A percentile compares a stretch with the other conserved stretches of the same genome.
These are phyloP conservation scores for Tryphoninae sp. DNA, from an alignment of 2,888 invertebrate species.

Conservation along the genomic window DNA sequence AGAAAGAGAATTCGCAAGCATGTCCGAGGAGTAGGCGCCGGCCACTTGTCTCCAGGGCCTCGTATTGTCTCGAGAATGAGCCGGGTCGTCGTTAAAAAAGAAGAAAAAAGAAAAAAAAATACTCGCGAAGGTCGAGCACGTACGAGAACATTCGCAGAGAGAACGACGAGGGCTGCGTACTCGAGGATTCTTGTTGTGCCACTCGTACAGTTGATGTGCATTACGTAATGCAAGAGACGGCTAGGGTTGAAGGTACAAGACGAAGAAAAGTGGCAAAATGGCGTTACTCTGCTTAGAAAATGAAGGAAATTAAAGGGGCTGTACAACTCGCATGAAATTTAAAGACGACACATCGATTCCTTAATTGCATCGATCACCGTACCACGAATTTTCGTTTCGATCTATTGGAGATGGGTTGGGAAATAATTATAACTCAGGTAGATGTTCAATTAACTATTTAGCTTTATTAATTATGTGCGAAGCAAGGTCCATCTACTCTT, in stretches of 20 bases:
- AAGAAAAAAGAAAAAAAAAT: constrained; percentile 21
- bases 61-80: constrained; percentile 68
- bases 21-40: constrained; percentile 61
- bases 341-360: neutral
- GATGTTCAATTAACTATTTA: too few species aligned
- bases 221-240: constrained; percentile 32
- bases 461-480: too few species aligned
- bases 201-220: constrained; percentile 5
- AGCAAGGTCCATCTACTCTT: too few species aligned
- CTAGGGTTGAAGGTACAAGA: constrained; percentile 14
- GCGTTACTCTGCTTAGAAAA: constrained; percentile 19
- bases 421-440: too few species aligned
- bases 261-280: constrained; percentile 14
- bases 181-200: constrained; percentile 22
- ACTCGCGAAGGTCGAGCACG: constrained; percentile 56
- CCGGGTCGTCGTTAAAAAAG: constrained; percentile 25
- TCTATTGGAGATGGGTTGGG: too few species aligned
- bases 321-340: neutral
- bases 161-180: neutral
- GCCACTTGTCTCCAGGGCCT: constrained; percentile 70
- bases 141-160: constrained; percentile 39
- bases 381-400: neutral
- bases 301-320: constrained; percentile 16
- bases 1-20: neutral
- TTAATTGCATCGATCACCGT: too few species aligned